A percentile compares a stretch with the other conserved stretches of the same genome.
Conservation (phyloP, 2,888 invertebrate genomes). For the Pseudanteris insignis region DNA sequence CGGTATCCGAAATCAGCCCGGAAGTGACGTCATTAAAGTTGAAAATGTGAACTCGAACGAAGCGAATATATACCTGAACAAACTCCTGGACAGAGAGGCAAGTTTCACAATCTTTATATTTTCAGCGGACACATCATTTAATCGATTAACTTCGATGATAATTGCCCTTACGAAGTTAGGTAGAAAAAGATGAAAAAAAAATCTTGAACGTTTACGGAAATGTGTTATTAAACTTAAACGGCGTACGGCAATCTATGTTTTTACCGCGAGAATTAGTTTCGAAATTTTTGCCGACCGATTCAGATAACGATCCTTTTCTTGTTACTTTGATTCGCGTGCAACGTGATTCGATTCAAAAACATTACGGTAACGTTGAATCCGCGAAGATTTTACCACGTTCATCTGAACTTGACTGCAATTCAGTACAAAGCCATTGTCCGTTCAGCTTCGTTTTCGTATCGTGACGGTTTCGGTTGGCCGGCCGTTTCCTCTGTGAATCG, state of each 20-base stretch:
- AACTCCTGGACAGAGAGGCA: conserved; percentile 91
- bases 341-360: conserved; percentile 13
- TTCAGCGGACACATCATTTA: too few species aligned
- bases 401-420: neutral
- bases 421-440: conserved; percentile 44
- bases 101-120: conserved; percentile 2
- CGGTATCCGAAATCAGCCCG: conserved; percentile 81
- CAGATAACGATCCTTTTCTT: conserved; percentile 1
- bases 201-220: too few species aligned
- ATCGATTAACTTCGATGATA: too few species aligned
- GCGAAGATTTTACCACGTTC: conserved; percentile 16
- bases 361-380: conserved; percentile 12
- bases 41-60: conserved; percentile 83
- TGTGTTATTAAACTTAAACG: too few species aligned
- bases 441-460: conserved; percentile 48
- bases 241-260: too few species aligned
- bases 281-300: too few species aligned
- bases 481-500: conserved; percentile 45
- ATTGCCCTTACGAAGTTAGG: too few species aligned
- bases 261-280: too few species aligned
- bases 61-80: conserved; percentile 87
- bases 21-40: conserved; percentile 84
- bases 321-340: conserved; percentile 1
- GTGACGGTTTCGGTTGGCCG: conserved; percentile 54
- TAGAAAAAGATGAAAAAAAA: too few species aligned